Base-by-base conservation (phyloP, 2,888 invertebrate species). In the Eilema caniola region DNA sequence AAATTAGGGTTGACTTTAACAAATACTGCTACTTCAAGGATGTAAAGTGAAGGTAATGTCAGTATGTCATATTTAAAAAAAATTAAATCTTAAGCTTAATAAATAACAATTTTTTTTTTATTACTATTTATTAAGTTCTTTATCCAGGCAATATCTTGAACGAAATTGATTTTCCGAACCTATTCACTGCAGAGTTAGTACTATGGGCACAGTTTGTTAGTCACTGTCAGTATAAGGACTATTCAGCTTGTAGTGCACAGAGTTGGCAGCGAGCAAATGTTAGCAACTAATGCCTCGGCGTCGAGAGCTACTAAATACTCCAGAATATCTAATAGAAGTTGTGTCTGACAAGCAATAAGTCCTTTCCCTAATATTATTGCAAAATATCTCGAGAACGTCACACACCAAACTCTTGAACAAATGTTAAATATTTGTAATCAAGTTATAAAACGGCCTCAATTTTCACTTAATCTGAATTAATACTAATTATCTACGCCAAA, bases 401-500 rank as follows among this genome's bases (percentile, higher is more conserved):
- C 69, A 68, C 73, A 72, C 78, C 24, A 61, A 62, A 57, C 62
- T 28, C 47, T 47, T 11, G 59, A 37, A 37, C 37, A 31, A 33
- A 64, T 57, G 59, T 68, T 74, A 78, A 82, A 83, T 76, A 80
- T 85, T 85, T 85, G 72, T 84, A 87, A 86, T 87, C 83, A 85
- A 86, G 80, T 83, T 74, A 69, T 68, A 69, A 74, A 77, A 73
- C 25, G 67, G 69, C 73, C 76, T 68, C 70, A 82, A 86, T 83
- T 85, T 88, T 83, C 81, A 78, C 76, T 85, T 81, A 70, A 83
- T 77, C 78, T 71, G 60, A 87, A 86, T 88, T 84, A 86, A 85
- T 84, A 84, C 82, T 87, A 87, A 88, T 89, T 88, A 86, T 85
- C 79, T 85, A 84, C 87, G 81, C 81, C 80, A 83, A 88, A 86